Conservation (phyloP, 2,113 vertebrate species). For the Sialia sialis region DNA sequence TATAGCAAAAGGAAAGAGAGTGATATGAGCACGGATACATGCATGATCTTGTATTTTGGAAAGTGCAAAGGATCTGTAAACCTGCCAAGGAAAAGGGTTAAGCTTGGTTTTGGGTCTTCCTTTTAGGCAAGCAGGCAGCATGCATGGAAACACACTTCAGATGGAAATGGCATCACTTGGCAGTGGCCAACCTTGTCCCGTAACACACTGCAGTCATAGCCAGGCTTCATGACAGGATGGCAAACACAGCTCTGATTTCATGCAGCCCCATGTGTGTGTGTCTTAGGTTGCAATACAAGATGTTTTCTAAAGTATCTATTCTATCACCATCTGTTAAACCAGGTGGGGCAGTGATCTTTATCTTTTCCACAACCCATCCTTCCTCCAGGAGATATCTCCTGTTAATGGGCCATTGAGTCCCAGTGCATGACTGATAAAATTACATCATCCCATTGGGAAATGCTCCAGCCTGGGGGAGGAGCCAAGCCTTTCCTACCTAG, state of each 20-base stretch:
- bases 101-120: neutral
- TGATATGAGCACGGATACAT: neutral
- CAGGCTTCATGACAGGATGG: neutral
- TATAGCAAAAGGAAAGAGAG: neutral
- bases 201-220: accelerated
- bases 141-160: neutral
- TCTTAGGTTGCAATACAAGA: too few species aligned
- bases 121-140: neutral
- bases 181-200: neutral
- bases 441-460: too few species aligned
- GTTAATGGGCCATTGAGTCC: too few species aligned
- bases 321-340: too few species aligned
- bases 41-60: neutral
- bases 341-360: too few species aligned
- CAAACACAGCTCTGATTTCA: accelerated
- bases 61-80: neutral
- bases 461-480: too few species aligned
- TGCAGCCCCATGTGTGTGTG: neutral
- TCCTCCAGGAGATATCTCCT: too few species aligned
- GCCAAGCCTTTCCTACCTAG: too few species aligned
- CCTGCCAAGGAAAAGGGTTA: neutral
- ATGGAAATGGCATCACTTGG: neutral
- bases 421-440: too few species aligned
- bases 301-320: too few species aligned
- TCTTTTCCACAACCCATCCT: too few species aligned